Evolutionary conservation across 2,797 vertebrate genomes (phyloP), one percentile per base, ranked within the genome.

Genomic region (Arctocebus calabarensis): DNA sequence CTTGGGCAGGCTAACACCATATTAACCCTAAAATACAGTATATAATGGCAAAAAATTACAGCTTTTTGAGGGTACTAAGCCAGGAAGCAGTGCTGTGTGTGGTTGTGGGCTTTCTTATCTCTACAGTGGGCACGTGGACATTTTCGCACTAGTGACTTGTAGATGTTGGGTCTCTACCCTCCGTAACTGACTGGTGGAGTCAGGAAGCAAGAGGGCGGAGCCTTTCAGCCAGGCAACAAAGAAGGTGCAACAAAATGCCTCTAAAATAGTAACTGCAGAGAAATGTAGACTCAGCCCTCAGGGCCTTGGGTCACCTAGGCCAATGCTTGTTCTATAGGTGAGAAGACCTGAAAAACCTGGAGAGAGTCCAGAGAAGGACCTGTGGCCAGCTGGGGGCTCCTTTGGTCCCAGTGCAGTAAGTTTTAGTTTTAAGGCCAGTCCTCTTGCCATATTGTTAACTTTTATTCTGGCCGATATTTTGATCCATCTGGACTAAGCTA

Each of bases 51-150:
- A 48, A 85, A 48, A 61, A 23, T 0, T 34, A 27, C 10, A 64
- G 45, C 34, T 87, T 23, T 22, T 19, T 22, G 1, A 23, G 23
- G 55, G 55, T n/a, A 17, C 37, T 48, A n/a, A 37, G 2, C 8
- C 22, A 17, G 59, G 55, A 25, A 59, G 6, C 3, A 2, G 45
- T 43, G n/a, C 77, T 37, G n/a, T 1, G 37, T 79, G 43, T 85
- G 32, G 3, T 29, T 0, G 0, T 57, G 45, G 45, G 5, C 37
- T 87, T 68, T 40, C 16, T 9, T 11, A 0, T 68, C 73, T 85
- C 73, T 7, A 1, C 0, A 11, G 32, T 29, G 68, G 48, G 32
- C 48, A 16, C 34, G 0, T 0, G 7, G 25, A 12, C 5, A 32
- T 25, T 40, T 85, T 59, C 29, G 27, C 48, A 32, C 3, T 6